phyloP scores from a whole-genome alignment of 2,797 vertebrate genomes.

The Periparus ater region DNA sequence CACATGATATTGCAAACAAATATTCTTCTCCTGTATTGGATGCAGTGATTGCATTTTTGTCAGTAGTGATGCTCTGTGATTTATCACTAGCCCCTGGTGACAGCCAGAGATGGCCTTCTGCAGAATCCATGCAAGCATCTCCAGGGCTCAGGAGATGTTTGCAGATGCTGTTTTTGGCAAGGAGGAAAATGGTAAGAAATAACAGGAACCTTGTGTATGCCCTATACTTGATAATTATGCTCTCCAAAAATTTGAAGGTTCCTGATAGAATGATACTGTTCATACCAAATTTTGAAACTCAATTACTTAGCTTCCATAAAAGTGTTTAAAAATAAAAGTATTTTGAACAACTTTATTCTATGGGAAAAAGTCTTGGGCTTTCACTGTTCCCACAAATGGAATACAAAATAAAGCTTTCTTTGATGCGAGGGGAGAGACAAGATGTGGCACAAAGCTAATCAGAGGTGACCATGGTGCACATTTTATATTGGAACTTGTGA shows the following conservation, averaged over 20 bases:
- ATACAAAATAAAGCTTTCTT: background rate
- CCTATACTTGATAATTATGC: background rate
- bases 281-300: background rate
- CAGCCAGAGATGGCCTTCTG: background rate
- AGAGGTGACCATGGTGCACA: rapidly evolving
- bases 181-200: background rate
- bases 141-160: background rate
- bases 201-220: background rate
- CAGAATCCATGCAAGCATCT: background rate
- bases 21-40: background rate
- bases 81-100: background rate
- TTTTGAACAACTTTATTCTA: background rate
- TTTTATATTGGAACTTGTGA: background rate
- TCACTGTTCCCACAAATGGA: background rate
- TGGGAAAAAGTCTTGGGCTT: background rate
- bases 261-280: background rate
- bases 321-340: background rate
- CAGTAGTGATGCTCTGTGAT: background rate
- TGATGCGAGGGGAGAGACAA: background rate
- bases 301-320: background rate
- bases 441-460: background rate
- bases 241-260: background rate
- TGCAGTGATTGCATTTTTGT: background rate
- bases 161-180: background rate
- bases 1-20: background rate